Evolutionary conservation across 2,113 vertebrate genomes (phyloP), one percentile per base, ranked within the genome.

Genomic region (Petrocephalus microphthalmus): DNA sequence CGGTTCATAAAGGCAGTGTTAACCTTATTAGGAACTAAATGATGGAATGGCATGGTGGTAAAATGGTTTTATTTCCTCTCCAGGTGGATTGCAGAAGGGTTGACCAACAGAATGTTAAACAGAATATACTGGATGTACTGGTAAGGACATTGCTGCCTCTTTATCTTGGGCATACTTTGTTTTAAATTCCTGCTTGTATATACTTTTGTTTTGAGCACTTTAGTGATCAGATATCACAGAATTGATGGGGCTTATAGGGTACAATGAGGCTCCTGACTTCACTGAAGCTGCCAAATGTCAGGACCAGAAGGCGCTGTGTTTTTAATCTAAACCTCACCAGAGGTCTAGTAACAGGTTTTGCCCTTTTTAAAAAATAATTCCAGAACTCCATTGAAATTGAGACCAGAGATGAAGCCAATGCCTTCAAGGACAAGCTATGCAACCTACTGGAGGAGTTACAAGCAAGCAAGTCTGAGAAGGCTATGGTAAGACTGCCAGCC

Each of bases 341-440:
- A 29, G 8, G n/a, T 64, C 60, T 67, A 25, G 6, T 78, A 42
- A 74, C 17, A 37, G 33, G 71, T 78, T 71, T 71, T 29, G 25
- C 64, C 5, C 67, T 37, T 37, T 42, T 42, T 78, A 10, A 42
- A 67, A 60, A 29, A 67, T 78, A 37, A 78, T 88, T 67, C 7
- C 86, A 96, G 95, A 94, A 92, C 88, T 92, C 93, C 51, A 90
- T 95, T 88, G 91, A 96, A 91, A 95, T 96, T 84, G 92, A 95
- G 19, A 95, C 93, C 89, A 89, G 90, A 88, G 93, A 95, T 88
- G 94, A 96, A 15, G 95, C 95, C 7, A 91, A 93, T 47, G 95
- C 94, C 89, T 90, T 96, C 7, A 95, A 95, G 91, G 92, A 90
- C 56, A 94, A 94, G 92, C 92, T 96, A 60, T 94, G 91, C 71